Conservation (phyloP, 2,888 invertebrate species). For the Trissolcus brochymenae region DNA sequence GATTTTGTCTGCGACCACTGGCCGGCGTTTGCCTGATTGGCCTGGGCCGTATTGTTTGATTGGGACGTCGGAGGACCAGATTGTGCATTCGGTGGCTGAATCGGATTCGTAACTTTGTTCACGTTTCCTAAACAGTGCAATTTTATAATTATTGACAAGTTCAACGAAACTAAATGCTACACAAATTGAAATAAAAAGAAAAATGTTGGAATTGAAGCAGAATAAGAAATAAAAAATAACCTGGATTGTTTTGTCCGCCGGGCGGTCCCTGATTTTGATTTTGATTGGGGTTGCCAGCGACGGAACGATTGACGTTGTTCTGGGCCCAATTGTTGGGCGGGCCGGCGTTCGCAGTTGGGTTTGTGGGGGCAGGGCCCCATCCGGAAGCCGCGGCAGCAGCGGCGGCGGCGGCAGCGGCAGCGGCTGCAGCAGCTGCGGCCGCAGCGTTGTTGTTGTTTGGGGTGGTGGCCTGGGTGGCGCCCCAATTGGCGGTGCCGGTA, state of each 20-base stretch:
- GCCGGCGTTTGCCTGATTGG: slow-evolving; percentile 68
- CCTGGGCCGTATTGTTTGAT: slow-evolving; percentile 73
- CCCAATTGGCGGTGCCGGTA: slow-evolving; percentile 85
- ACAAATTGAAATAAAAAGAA: too few species aligned
- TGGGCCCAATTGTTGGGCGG: slow-evolving; percentile 71
- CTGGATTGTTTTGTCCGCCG: slow-evolving; percentile 68
- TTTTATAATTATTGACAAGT: neutral
- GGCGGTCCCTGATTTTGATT: slow-evolving; percentile 70
- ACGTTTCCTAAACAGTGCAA: slow-evolving; percentile 64
- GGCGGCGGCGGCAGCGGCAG: slow-evolving; percentile 80
- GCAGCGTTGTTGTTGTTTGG: slow-evolving; percentile 79
- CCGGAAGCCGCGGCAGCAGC: slow-evolving; percentile 79
- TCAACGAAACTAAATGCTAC: neutral
- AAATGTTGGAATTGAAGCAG: too few species aligned
- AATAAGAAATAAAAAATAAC: slow-evolving; percentile 55
- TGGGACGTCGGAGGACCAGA: slow-evolving; percentile 77
- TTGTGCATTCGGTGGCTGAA: slow-evolving; percentile 76
- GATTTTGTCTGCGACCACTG: slow-evolving; percentile 73
- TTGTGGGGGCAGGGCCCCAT: slow-evolving; percentile 77
- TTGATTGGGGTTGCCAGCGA: slow-evolving; percentile 68
- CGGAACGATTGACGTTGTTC: slow-evolving; percentile 70
- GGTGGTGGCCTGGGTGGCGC: slow-evolving; percentile 84
- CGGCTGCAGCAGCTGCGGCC: slow-evolving; percentile 83
- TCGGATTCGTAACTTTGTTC: slow-evolving; percentile 77
- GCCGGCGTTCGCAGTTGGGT: slow-evolving; percentile 67